Evolutionary conservation across 2,113 vertebrate genomes (phyloP).

Genomic region (Dolichallabes microphthalmus): DNA sequence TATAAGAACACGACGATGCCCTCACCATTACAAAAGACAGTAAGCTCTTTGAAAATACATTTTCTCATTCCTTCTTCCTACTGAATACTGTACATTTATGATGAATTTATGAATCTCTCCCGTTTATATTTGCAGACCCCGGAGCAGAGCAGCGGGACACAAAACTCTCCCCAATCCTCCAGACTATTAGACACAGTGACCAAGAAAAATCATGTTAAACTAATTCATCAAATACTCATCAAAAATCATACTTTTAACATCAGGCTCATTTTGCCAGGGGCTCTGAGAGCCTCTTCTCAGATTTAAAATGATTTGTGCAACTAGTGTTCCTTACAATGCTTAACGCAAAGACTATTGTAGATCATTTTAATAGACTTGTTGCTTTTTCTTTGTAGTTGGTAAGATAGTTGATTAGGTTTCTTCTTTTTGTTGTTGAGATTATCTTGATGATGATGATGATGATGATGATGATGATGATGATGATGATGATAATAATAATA

Average conservation of each 20-base stretch:
- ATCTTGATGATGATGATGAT: not conserved
- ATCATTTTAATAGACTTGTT: not conserved
- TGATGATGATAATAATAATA: not conserved
- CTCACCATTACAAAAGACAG: conserved; percentile 75
- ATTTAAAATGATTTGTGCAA: not conserved
- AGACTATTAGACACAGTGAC: not conserved
- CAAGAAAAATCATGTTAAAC: not conserved
- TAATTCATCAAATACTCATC: not conserved
- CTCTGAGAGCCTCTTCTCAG: not conserved
- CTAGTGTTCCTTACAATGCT: not conserved
- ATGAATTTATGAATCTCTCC: not conserved
- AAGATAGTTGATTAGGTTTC: not conserved
- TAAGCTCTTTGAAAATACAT: conserved; percentile 49
- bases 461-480: not conserved
- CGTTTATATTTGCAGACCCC: conserved; percentile 28
- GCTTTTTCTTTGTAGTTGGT: not conserved
- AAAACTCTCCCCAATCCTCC: conserved; percentile 27
- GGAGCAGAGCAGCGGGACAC: conserved; percentile 19
- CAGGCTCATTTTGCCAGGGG: not conserved
- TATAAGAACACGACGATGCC: conserved; percentile 70
- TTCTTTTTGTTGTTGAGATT: not conserved
- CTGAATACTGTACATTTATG: not conserved
- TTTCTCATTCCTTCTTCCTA: not conserved
- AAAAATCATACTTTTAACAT: not conserved
- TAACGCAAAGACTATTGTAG: not conserved